Base-by-base conservation (phyloP, 1,140 invertebrate species). In the Zaprionus kolodkinae region DNA sequence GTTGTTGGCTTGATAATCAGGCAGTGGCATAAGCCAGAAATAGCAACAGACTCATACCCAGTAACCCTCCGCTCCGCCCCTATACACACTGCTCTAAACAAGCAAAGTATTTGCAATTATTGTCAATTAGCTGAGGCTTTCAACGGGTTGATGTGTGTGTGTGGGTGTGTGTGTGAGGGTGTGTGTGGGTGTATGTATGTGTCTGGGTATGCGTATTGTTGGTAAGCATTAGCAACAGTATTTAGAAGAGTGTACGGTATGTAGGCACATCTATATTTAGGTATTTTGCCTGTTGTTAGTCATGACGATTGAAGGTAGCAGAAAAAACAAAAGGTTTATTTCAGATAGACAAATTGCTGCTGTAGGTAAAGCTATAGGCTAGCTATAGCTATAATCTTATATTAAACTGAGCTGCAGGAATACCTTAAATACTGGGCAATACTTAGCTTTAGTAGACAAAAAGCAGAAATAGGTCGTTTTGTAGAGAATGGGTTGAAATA, bases 61-160 rank as follows among this genome's bases (percentile, higher is more conserved):
- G n/a, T n/a, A n/a, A 60, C 35, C 17, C 27, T 43, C 62, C 60
- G 48, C 65, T 36, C 35, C 36, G 59, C 72, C 38, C 7, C 7
- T 15, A 6, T 55, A 30, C 38, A 6, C 52, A 30, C 38, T n/a
- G 38, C 40, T 15, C n/a, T 15, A 45, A 15, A n/a, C 40, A 45
- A 45, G 13, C 40, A 45, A 45, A 45, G 40, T 45, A 79, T 79
- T 87, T 83, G 80, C 83, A 87, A 87, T 87, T 87, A 87, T 68
- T 78, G 84, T 78, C 84, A 84, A 80, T 87, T 88, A 87, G 73
- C 57, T 52, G 50, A 21, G 52, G 61, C 56, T 82, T 85, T 75
- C 36, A 65, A 55, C 63, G 67, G 66, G 17, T 45, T n/a, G 30
- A n/a, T 62, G 17, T 21, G 43, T 12, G 13, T 43, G n/a, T 45